Evolutionary conservation across 1,140 invertebrate species (phyloP), one percentile per base, ranked within the genome.

Genomic region (Ips typographus): DNA sequence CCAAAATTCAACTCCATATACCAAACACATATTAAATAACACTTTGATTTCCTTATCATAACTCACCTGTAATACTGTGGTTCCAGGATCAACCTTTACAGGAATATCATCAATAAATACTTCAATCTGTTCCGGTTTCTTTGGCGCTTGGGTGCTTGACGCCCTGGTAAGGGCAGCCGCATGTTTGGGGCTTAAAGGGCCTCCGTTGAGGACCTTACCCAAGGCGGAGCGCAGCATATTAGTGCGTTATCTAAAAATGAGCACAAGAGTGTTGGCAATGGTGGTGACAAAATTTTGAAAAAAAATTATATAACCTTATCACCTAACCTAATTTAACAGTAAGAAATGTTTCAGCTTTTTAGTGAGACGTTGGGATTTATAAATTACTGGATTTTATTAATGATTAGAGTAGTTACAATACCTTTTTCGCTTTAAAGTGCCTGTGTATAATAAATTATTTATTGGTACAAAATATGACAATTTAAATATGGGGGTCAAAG

Each of bases 71-170:
- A 99, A 83, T 47, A 99, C 94, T 58, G 98, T 99, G 43, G 96
- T 98, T 65, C 98, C 97, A 37, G 98, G 97, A 64, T 92, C 90
- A 58, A 99, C 97, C 75, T 92, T 83, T 2, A 99, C 96, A 73
- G 90, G 89, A 80, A 97, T 94, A 79, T 98, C 97, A 87, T 99
- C 95, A 75, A 99, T 94, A 83, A 98, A 99, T 7, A 99, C 91
- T 85, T 99, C 98, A 62, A 99, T 86, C 78, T 94, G 91, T 72
- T 95, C 90, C 8, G 91, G 89, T 70, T 84, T 83, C 70, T 85
- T 82, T 53, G 83, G 82, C 57, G 75, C 73, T 71, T 72, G 75
- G 56, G 60, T 64, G 62, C 61, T 72, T 22, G 71, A 58, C 40
- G 63, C 52, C 64, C 77, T 74, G n/a, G 73, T 59, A 1, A 72